A percentile compares a stretch with the other conserved stretches of the same genome.
Evolutionary conservation across 2,113 vertebrate species (phyloP).

Genomic region (Forbesichthys agassizii): DNA sequence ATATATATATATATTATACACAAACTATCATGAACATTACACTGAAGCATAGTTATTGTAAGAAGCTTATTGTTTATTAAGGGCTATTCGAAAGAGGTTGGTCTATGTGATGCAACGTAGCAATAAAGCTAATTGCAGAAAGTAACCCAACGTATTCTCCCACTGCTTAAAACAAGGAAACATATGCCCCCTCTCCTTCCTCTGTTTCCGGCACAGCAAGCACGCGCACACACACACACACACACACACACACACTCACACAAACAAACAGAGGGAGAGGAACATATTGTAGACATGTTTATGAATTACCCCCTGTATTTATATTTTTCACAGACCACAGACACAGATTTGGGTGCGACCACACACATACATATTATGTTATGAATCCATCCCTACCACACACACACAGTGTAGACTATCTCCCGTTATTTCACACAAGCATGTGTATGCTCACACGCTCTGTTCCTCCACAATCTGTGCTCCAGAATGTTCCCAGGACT

Average conservation of each 20-base stretch:
- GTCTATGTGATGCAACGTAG: constrained; percentile 20
- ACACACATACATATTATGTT: not conserved
- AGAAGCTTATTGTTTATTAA: not conserved
- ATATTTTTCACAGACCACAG: no score
- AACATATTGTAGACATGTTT: not conserved
- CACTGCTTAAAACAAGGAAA: constrained; percentile 26
- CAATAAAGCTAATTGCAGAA: constrained; percentile 15
- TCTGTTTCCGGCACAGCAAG: constrained; percentile 15
- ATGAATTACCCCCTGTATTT: not conserved
- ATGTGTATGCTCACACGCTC: not conserved
- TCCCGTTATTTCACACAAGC: not conserved
- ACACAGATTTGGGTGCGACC: no score
- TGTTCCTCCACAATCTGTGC: constrained; percentile 8
- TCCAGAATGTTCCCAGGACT: constrained; percentile 49
- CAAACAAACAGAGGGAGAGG: not conserved
- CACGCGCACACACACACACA: not conserved
- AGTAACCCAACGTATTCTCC: constrained; percentile 16
- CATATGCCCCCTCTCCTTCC: constrained; percentile 46
- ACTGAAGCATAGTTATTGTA: no score
- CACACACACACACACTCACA: constrained; percentile 4
- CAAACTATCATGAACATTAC: not conserved
- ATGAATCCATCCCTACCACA: not conserved
- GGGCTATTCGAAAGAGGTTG: not conserved
- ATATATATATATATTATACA: no score
- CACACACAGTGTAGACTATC: not conserved